Base-by-base conservation (phyloP, 2,797 vertebrate species). In the Neosilurus hyrtlii region DNA sequence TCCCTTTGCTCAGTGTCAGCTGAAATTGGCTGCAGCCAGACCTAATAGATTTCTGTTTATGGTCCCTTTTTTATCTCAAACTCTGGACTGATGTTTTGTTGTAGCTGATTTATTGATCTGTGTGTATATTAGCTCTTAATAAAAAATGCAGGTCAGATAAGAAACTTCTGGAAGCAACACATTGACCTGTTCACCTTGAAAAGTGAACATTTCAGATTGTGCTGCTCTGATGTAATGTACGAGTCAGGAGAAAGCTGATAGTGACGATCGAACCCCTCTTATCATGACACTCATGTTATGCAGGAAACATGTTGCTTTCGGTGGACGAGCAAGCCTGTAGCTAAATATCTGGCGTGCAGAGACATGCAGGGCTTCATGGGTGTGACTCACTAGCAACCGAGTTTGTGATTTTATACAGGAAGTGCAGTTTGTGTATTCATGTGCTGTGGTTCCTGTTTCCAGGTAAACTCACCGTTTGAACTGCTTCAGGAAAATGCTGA, bases 401-500 rank as follows among this genome's bases (percentile, higher is more conserved):
- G 54, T 11, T 75, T 35, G n/a, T 57, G 43, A 62, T 62, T 11
- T 35, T 30, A 4, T 9, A 37, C 63, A n/a, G 52, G n/a, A 68
- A 67, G 30, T 20, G 5, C 24, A 59, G 4, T 75, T 35, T 6
- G 26, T 22, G 26, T 37, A 1, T 11, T n/a, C 1, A 11, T 49
- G n/a, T 9, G 7, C 3, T 22, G 49, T 68, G 70, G 72, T 51
- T 62, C 16, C 30, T 43, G 79, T 26, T n/a, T 62, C 15, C 26
- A 2, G 12, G 18, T 4, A 88, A 86, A 93, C 94, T 94, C 90
- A 96, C 96, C 96, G 90, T 87, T 91, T 96, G 81, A 96, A 95
- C 85, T 96, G 96, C 88, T 96, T 96, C 2, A 96, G 93, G 89
- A 96, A 96, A 89, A 96, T 96, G 43, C 94, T 94, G 43, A 96